Base-by-base conservation (phyloP, 2,113 vertebrate species). In the Gymnorhina tibicen region DNA sequence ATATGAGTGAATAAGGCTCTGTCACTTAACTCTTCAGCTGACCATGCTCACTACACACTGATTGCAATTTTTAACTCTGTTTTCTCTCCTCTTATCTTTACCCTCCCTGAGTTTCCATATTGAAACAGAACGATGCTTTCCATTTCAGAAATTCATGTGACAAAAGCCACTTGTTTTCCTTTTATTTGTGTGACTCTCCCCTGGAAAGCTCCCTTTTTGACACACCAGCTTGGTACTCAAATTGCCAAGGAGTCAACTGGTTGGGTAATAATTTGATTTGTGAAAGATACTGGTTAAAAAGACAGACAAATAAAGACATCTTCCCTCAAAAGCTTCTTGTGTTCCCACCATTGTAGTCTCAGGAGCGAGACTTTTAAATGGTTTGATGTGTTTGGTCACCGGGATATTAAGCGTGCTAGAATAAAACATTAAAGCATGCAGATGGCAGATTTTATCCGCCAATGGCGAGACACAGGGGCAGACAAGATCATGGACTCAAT, bases 1-100 rank as follows among this genome's bases (percentile, higher is more conserved):
- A 98, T 97, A 97, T 95, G 94, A 96, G 95, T 96, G 97, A 98
- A 97, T 86, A 95, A 96, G 94, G 91, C 81, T 97, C 89, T 98
- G 97, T 96, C 97, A 97, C 89, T 98, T 98, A 98, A 98, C 97
- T 97, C 97, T 98, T 98, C 87, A 93, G 91, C 90, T 97, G 95
- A 42, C 49, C 10, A 1, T 83, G 15, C 55, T 59, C 20, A 3
- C 49, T 84, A 49, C n/a, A 42, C 53, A 20, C 44, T 26, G 59
- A 80, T 56, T 73, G 46, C 3, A 2, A 86, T 84, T 92, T 97
- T 87, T 62, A 94, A 93, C 62, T 47, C 32, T 64, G 62, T 66
- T 55, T 75, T 89, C 66, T 83, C 46, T 20, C 9, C 74, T 33
- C 30, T 68, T 81, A 35, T 73, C 22, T 86, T 35, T 66, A 35